These are phyloP conservation scores for Bilobella aurantiaca DNA, from an alignment of 1,140 invertebrate species.

Conservation along the genomic window DNA sequence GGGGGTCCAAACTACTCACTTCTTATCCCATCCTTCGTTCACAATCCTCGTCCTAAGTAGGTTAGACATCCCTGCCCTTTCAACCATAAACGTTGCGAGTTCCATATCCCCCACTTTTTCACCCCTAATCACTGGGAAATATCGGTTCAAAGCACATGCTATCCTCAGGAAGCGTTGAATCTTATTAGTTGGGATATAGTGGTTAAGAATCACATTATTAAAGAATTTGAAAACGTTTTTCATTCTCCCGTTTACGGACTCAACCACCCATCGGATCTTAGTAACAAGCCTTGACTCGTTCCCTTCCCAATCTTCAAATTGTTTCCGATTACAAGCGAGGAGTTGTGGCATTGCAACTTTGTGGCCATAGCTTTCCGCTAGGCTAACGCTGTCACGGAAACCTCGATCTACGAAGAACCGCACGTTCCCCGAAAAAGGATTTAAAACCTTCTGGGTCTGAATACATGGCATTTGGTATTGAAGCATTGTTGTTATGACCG, in stretches of 20 bases:
- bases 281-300: constrained; percentile 38
- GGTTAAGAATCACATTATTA: background rate
- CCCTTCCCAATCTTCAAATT: constrained; percentile 37
- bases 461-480: constrained; percentile 10
- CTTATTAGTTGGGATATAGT: constrained; percentile 8
- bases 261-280: constrained; percentile 39
- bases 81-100: background rate
- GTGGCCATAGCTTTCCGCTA: background rate
- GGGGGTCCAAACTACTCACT: background rate
- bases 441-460: background rate
- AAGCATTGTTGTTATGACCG: constrained; percentile 18
- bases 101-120: background rate
- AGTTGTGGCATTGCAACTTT: constrained; percentile 31
- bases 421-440: background rate
- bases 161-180: constrained; percentile 1
- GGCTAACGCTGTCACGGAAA: constrained; percentile 8
- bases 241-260: constrained; percentile 37
- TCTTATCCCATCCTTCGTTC: background rate
- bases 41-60: background rate
- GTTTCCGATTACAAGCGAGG: constrained; percentile 24
- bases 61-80: background rate
- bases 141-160: constrained; percentile 20
- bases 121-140: background rate
- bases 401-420: constrained; percentile 12
- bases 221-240: constrained; percentile 24